Percentiles rank a stretch among this genome's conserved stretches.
Evolutionary conservation across 2,888 invertebrate genomes (phyloP).

Genomic region (Halocaridina rubra): DNA sequence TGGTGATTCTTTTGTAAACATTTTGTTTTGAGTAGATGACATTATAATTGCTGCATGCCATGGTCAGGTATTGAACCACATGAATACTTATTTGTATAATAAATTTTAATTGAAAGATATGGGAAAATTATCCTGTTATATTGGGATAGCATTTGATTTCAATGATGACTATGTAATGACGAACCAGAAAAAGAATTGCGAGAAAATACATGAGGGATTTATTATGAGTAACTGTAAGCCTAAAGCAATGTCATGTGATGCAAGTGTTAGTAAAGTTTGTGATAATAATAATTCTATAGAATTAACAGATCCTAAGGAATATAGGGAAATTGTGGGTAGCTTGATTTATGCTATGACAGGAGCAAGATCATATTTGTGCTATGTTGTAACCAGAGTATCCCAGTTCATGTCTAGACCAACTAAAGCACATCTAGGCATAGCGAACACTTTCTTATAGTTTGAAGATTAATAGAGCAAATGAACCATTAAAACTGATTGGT

Average conservation of each 20-base stretch:
- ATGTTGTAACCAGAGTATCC: neutral
- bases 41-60: neutral
- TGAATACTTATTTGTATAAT: neutral
- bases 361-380: neutral
- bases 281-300: neutral
- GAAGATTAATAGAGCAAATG: neutral
- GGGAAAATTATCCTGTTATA: neutral
- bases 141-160: neutral
- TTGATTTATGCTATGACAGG: neutral
- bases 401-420: neutral
- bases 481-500: neutral
- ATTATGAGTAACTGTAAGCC: neutral
- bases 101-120: neutral
- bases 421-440: neutral
- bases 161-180: neutral
- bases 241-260: neutral
- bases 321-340: neutral
- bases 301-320: neutral
- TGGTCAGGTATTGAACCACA: neutral
- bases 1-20: no score
- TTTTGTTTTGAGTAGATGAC: slow-evolving; percentile 1
- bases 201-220: neutral
- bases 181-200: neutral
- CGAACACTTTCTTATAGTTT: neutral
- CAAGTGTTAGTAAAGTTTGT: neutral